A percentile compares a stretch with the other conserved stretches of the same genome.
Evolutionary conservation across 2,888 invertebrate genomes (phyloP).

Genomic region (Conomelus anceps): DNA sequence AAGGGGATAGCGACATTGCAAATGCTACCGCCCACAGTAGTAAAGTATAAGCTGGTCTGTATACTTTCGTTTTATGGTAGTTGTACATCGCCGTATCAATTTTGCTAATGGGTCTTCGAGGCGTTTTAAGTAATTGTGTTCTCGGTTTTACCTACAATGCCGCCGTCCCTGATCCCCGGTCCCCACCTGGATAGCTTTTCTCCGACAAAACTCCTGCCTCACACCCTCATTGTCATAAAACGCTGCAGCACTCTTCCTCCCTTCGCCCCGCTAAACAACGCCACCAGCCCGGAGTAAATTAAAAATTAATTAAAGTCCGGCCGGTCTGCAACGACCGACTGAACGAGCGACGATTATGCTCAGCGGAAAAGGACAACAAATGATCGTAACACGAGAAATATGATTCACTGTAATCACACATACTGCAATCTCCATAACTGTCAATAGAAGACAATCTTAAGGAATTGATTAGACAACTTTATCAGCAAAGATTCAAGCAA

Average conservation of each 20-base stretch:
- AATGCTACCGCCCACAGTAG: background rate
- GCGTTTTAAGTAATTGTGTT: background rate
- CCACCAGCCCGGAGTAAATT: background rate
- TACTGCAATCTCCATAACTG: background rate
- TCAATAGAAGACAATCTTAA: background rate
- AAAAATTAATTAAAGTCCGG: background rate
- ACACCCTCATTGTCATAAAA: background rate
- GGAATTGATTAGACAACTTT: background rate
- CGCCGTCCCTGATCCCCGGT: background rate
- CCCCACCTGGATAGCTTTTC: background rate
- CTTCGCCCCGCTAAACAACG: background rate
- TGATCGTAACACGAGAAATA: background rate
- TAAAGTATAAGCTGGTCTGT: background rate
- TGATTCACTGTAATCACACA: background rate
- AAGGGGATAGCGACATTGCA: background rate
- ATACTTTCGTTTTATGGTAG: background rate
- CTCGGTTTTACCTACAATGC: background rate
- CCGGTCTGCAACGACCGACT: background rate
- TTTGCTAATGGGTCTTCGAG: background rate
- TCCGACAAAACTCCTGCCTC: background rate
- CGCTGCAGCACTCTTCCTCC: background rate
- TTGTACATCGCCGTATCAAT: background rate
- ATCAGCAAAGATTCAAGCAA: background rate
- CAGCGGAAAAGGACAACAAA: background rate
- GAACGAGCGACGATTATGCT: background rate